Percentiles rank a stretch among this genome's conserved stretches.
Evolutionary conservation across 2,113 vertebrate species (phyloP).

Genomic region (Melanocharis versteri): DNA sequence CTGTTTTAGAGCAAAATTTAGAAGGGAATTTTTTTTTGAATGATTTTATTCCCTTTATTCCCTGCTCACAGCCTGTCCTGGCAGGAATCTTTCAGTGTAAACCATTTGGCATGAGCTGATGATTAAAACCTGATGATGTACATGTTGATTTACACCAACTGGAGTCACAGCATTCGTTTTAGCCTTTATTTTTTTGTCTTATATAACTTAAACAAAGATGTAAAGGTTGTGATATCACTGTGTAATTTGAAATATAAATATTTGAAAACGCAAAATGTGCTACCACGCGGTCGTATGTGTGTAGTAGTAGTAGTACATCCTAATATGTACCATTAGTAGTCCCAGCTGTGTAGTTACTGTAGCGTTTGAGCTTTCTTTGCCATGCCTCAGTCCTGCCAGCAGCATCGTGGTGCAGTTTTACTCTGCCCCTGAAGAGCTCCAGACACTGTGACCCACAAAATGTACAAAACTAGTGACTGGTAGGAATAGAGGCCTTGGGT

Average conservation of each 20-base stretch:
- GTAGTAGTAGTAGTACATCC: neutral
- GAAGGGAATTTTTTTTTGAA: neutral
- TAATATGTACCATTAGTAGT: accelerated
- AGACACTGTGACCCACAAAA: neutral
- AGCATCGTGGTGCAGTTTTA: neutral
- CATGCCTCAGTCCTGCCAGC: neutral
- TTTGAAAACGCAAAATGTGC: neutral
- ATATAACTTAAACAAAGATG: neutral
- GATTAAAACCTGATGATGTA: neutral
- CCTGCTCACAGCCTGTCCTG: neutral
- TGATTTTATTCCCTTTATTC: neutral
- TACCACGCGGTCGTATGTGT: accelerated
- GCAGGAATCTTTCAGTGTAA: neutral
- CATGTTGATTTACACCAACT: neutral
- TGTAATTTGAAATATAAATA: neutral
- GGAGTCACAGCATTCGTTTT: neutral
- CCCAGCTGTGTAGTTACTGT: neutral
- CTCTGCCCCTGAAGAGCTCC: neutral
- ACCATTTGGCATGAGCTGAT: neutral
- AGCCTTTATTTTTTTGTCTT: neutral
- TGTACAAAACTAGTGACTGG: no score
- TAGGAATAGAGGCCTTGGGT: neutral
- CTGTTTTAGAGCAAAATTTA: neutral
- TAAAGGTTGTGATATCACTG: neutral
- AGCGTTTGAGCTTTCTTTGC: neutral